Evolutionary conservation across 1,140 invertebrate genomes (phyloP).

Genomic region (Babylonia areolata): DNA sequence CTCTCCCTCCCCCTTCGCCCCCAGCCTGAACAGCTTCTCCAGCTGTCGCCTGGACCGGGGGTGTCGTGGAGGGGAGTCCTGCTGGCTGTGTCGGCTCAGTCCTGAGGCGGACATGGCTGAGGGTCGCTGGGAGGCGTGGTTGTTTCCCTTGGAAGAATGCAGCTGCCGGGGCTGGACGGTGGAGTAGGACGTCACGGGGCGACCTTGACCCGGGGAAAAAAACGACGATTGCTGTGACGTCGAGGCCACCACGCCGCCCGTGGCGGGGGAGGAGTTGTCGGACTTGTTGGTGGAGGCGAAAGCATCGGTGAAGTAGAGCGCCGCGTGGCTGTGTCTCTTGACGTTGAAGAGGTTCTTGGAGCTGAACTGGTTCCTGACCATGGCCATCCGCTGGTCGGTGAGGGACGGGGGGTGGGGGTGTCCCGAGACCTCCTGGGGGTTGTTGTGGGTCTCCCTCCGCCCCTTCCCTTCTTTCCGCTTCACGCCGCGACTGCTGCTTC

Average conservation of each 20-base stretch:
- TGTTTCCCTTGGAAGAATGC: neutral
- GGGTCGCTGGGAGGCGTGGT: neutral
- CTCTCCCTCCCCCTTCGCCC: neutral
- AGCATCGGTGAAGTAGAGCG: neutral
- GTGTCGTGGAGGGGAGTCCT: neutral
- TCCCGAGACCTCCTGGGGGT: neutral
- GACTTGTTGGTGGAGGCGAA: too few relatives aligned
- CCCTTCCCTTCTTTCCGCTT: neutral
- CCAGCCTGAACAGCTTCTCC: neutral
- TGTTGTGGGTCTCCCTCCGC: neutral
- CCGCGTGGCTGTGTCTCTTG: neutral
- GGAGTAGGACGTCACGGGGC: neutral
- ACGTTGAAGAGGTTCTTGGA: neutral
- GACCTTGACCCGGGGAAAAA: neutral
- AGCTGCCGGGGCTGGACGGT: neutral
- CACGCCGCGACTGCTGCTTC: neutral
- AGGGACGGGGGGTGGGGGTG: neutral
- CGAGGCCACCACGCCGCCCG: neutral
- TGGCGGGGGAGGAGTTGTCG: too few relatives aligned
- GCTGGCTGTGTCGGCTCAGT: neutral
- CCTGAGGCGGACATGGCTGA: neutral
- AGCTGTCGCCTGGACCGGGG: neutral
- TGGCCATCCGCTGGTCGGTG: neutral
- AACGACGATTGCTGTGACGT: neutral
- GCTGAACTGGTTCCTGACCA: neutral